These are phyloP conservation scores for Brienomyrus brachyistius DNA, from an alignment of 2,113 vertebrate genomes.

Conservation along the genomic window DNA sequence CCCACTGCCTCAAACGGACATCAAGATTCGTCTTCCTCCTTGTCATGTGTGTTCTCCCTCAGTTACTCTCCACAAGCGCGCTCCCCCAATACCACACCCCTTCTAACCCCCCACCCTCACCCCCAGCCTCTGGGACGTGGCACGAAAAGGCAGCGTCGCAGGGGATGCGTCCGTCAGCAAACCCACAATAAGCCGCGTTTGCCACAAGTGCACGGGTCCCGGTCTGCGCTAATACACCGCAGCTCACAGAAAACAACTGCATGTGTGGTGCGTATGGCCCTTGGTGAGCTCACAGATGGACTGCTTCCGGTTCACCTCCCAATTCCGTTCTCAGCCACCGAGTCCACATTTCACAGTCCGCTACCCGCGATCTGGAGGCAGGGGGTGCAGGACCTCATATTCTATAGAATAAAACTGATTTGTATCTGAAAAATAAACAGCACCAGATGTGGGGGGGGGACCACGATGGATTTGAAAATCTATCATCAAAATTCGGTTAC, in stretches of 20 bases:
- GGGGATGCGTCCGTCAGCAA: neutral
- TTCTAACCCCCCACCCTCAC: neutral
- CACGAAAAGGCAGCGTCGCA: neutral
- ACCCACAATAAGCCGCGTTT: neutral
- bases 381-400: neutral
- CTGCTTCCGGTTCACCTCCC: conserved; percentile 16
- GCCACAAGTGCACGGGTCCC: neutral
- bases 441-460: conserved; percentile 1
- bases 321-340: conserved; percentile 7
- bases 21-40: neutral
- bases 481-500: neutral
- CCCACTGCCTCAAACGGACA: neutral
- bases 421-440: neutral
- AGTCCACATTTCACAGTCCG: conserved; percentile 19
- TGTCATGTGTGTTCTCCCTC: neutral
- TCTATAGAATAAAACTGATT: neutral
- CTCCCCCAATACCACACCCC: neutral
- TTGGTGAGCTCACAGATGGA: conserved; percentile 19
- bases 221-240: neutral
- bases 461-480: neutral
- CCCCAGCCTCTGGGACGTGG: neutral
- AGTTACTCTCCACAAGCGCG: neutral
- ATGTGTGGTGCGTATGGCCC: neutral
- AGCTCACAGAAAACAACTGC: neutral
- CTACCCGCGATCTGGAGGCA: neutral